phyloP scores from a whole-genome alignment of 2,888 invertebrate genomes.

The Petrolisthes cinctipes region DNA sequence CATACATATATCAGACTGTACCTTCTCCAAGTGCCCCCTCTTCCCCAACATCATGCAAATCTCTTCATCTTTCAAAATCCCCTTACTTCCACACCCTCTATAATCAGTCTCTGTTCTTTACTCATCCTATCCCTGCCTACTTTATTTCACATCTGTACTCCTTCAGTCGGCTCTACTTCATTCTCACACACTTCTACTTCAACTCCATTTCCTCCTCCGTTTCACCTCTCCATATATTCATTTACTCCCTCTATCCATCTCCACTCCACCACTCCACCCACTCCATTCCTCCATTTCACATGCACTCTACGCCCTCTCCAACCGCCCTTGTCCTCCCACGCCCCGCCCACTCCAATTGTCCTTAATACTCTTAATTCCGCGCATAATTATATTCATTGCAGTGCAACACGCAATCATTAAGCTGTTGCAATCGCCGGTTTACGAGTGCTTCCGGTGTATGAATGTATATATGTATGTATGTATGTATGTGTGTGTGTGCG shows the following conservation, averaged over 20 bases:
- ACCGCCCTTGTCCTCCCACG: constrained; percentile 1
- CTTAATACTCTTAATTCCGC: constrained; percentile 47
- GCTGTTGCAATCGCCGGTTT: constrained; percentile 9
- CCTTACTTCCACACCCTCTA: too few species aligned
- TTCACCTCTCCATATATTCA: background rate
- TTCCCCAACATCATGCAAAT: too few species aligned
- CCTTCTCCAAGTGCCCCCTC: too few species aligned
- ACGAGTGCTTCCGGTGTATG: constrained; percentile 37
- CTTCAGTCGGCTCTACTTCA: too few species aligned
- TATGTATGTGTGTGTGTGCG: background rate
- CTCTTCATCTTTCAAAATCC: too few species aligned
- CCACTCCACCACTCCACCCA: background rate
- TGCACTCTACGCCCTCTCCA: background rate
- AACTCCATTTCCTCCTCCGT: too few species aligned
- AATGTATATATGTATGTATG: background rate
- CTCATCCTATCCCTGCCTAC: too few species aligned
- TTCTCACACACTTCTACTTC: too few species aligned
- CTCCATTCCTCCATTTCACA: background rate
- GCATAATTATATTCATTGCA: constrained; percentile 44
- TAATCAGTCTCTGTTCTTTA: too few species aligned
- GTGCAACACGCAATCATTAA: constrained; percentile 41
- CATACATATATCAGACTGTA: too few species aligned
- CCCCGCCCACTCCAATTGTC: constrained; percentile 32
- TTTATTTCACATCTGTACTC: too few species aligned
- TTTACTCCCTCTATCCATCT: background rate